These are phyloP conservation scores for Riparia riparia DNA, from an alignment of 2,113 vertebrate genomes.

Conservation along the genomic window DNA sequence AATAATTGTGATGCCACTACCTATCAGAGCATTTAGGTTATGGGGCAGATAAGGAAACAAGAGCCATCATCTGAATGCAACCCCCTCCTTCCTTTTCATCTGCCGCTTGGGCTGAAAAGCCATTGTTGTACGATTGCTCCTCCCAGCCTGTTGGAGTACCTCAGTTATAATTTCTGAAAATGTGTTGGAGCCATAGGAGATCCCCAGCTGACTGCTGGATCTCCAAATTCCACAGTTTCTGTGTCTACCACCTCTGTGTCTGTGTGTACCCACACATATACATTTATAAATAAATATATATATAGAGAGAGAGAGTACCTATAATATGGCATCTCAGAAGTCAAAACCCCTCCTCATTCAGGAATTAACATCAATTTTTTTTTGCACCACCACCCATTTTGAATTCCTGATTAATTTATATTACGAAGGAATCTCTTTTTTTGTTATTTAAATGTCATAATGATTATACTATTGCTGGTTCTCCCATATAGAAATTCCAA, in stretches of 20 bases:
- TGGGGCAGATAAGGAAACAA: neutral
- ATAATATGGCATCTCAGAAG: neutral
- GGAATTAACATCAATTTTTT: neutral
- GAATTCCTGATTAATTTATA: neutral
- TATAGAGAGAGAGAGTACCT: too few relatives aligned
- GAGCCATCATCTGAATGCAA: neutral
- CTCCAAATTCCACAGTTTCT: neutral
- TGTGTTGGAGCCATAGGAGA: neutral
- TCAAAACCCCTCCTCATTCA: neutral
- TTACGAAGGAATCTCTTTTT: neutral
- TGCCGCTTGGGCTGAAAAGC: neutral
- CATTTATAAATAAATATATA: accelerated
- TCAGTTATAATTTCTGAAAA: neutral
- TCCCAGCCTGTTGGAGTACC: neutral
- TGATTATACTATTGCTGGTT: neutral
- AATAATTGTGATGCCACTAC: neutral
- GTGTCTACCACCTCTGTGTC: neutral
- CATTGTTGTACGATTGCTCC: neutral
- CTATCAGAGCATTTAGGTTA: neutral
- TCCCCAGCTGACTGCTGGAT: neutral
- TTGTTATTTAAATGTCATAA: neutral
- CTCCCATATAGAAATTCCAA: neutral
- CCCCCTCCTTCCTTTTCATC: neutral
- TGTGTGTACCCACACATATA: neutral
- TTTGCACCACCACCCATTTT: neutral